A percentile compares a stretch with the other conserved stretches of the same genome.
These are phyloP conservation scores for Gandaritis pyraliata DNA, from an alignment of 2,888 invertebrate genomes.

Conservation along the genomic window DNA sequence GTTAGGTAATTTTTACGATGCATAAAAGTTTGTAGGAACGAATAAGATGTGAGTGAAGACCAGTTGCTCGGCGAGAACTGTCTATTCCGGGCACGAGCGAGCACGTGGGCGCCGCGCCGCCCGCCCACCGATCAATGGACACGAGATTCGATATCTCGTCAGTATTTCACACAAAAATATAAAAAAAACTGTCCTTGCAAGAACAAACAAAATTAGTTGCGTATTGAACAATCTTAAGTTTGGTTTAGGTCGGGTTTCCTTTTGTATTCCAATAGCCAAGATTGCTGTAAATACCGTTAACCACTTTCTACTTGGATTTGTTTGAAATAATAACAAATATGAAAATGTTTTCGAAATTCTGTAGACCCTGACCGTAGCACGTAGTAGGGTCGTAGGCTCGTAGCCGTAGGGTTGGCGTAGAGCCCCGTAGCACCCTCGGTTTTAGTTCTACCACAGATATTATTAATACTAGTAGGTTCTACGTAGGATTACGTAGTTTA, in stretches of 20 bases:
- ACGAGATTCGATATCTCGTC: slow-evolving; percentile 71
- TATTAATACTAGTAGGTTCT: no score
- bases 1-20: slow-evolving; percentile 39
- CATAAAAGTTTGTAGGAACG: slow-evolving; percentile 41
- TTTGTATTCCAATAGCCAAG: no score
- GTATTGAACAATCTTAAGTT: no score
- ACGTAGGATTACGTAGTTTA: background rate
- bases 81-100: slow-evolving; percentile 77
- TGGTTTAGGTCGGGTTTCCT: no score
- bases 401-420: slow-evolving; percentile 15
- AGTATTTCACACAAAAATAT: slow-evolving; percentile 25
- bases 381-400: slow-evolving; percentile 30
- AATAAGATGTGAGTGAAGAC: slow-evolving; percentile 57
- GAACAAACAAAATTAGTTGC: no score
- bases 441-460: no score
- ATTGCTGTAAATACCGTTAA: no score
- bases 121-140: slow-evolving; percentile 77
- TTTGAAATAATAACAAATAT: background rate
- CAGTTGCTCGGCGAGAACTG: slow-evolving; percentile 73
- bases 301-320: no score
- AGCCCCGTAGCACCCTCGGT: slow-evolving; percentile 6
- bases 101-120: slow-evolving; percentile 73
- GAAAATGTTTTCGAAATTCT: slow-evolving; percentile 11
- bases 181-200: no score
- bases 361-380: slow-evolving; percentile 25